These are phyloP conservation scores for Epicauta chinensis DNA, from an alignment of 1,140 invertebrate species.

Conservation along the genomic window DNA sequence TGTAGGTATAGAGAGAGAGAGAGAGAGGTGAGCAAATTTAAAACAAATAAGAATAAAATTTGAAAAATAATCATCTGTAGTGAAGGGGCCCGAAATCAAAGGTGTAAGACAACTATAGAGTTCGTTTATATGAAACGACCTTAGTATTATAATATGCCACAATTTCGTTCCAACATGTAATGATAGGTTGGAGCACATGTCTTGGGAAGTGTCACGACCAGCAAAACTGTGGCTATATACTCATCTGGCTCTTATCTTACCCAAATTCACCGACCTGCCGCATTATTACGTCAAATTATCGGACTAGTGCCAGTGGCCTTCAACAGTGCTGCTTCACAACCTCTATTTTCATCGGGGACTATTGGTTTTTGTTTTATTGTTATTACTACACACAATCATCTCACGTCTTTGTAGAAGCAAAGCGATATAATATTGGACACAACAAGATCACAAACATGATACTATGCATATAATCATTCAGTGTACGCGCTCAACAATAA, in stretches of 20 bases:
- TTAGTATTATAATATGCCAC: slow-evolving; percentile 30
- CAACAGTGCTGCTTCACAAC: slow-evolving; percentile 20
- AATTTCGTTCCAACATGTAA: slow-evolving; percentile 34
- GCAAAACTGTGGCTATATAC: slow-evolving; percentile 10
- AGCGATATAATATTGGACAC: too few species aligned
- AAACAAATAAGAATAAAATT: slow-evolving; percentile 21
- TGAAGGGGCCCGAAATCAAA: slow-evolving; percentile 23
- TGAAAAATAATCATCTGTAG: slow-evolving; percentile 14
- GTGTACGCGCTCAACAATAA: too few species aligned
- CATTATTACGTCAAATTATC: slow-evolving; percentile 26
- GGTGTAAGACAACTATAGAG: slow-evolving; percentile 21
- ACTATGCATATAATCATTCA: too few species aligned
- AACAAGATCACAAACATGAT: too few species aligned
- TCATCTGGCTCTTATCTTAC: slow-evolving; percentile 12
- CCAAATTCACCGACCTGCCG: slow-evolving; percentile 23
- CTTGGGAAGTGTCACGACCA: slow-evolving; percentile 28
- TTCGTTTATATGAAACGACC: slow-evolving; percentile 21
- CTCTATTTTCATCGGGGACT: slow-evolving; percentile 19
- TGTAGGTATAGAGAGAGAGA: too few species aligned
- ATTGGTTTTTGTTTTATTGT: slow-evolving; percentile 15
- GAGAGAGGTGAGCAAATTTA: slow-evolving; percentile 13
- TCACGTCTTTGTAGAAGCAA: too few species aligned
- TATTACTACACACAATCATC: slow-evolving; percentile 3
- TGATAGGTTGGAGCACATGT: slow-evolving; percentile 31
- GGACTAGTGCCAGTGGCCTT: slow-evolving; percentile 22